Percentiles rank a stretch among this genome's conserved stretches.
These are phyloP conservation scores for Leptinotarsa undecemlineata DNA, from an alignment of 1,140 invertebrate genomes.

Conservation along the genomic window DNA sequence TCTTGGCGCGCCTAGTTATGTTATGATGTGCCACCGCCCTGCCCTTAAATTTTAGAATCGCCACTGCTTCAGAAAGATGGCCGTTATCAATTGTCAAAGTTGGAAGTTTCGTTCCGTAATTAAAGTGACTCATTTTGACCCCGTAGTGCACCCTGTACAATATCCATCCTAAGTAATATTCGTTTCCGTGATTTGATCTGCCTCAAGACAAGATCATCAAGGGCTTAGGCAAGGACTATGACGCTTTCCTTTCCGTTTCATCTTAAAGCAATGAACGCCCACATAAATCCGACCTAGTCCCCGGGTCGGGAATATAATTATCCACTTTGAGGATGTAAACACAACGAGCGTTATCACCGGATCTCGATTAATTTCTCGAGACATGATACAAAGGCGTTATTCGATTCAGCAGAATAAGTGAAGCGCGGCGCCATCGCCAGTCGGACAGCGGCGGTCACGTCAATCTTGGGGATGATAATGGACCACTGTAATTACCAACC, in stretches of 20 bases:
- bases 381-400: slow-evolving; percentile 14
- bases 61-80: too few species aligned
- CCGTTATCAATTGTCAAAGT: too few species aligned
- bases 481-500: neutral
- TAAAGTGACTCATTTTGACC: too few species aligned
- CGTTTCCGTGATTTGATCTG: too few species aligned
- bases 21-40: too few species aligned
- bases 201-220: too few species aligned
- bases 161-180: too few species aligned
- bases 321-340: slow-evolving; percentile 23
- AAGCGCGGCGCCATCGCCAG: slow-evolving; percentile 10
- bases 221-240: too few species aligned
- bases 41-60: too few species aligned
- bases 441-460: neutral
- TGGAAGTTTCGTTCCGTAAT: too few species aligned
- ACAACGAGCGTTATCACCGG: slow-evolving; percentile 18
- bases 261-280: neutral
- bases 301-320: slow-evolving; percentile 18
- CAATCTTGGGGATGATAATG: neutral
- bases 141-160: too few species aligned
- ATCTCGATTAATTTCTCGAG: slow-evolving; percentile 26
- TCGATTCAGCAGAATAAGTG: slow-evolving; percentile 8
- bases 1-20: too few species aligned
- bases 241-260: neutral
- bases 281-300: slow-evolving; percentile 14